Percentiles rank a stretch among this genome's conserved stretches.
phyloP scores from a whole-genome alignment of 2,797 vertebrate genomes.

The Scarus forsteni region DNA sequence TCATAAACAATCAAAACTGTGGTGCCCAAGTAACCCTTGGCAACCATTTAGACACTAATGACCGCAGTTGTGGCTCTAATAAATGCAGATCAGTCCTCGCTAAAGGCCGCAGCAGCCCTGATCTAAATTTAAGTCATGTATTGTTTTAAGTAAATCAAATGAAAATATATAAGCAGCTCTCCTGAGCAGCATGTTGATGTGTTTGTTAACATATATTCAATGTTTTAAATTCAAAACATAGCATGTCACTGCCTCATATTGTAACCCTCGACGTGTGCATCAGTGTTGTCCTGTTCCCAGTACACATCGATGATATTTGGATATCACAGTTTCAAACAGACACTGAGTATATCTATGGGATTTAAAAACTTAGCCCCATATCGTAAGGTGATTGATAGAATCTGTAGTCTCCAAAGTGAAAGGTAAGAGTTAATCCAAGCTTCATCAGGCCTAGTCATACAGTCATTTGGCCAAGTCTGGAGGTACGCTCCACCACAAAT shows the following conservation, averaged over 20 bases:
- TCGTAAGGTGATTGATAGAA: too few species aligned
- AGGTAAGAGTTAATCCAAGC: too few species aligned
- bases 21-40: conserved; percentile 18
- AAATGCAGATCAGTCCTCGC: conserved; percentile 17
- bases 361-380: too few species aligned
- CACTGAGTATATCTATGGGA: too few species aligned
- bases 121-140: conserved; percentile 4
- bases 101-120: conserved; percentile 14
- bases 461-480: too few species aligned
- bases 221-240: neutral
- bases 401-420: too few species aligned
- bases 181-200: neutral
- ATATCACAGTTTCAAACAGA: too few species aligned
- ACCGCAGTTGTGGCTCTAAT: conserved; percentile 18
- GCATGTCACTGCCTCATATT: conserved; percentile 24
- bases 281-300: conserved; percentile 2
- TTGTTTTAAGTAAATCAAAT: conserved; percentile 20
- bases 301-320: too few species aligned
- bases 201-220: neutral
- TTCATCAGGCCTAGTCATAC: too few species aligned
- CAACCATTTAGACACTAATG: conserved; percentile 19
- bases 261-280: neutral
- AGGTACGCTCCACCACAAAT: too few species aligned
- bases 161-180: neutral
- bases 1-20: conserved; percentile 34